These are phyloP conservation scores for Porites cylindrica DNA, from an alignment of 92 coral and sea anemone genomes.

Conservation along the genomic window DNA sequence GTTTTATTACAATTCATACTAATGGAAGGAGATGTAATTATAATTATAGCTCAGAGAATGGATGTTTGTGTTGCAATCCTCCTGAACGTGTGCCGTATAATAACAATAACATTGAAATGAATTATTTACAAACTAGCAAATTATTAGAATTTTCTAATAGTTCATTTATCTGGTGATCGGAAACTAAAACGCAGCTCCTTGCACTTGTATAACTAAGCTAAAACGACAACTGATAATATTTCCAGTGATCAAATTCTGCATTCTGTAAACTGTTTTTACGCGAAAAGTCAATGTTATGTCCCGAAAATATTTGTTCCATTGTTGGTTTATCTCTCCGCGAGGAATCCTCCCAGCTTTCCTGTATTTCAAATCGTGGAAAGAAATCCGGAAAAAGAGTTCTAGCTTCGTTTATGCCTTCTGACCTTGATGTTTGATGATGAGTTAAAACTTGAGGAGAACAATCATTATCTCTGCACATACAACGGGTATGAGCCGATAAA, in stretches of 20 bases:
- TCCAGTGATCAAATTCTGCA: conserved; percentile 16
- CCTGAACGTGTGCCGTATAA: too few relatives aligned
- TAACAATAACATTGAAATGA: too few relatives aligned
- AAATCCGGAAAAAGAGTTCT: conserved; percentile 31
- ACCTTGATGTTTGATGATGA: neutral
- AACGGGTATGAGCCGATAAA: neutral
- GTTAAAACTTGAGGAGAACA: neutral
- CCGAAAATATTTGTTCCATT: conserved; percentile 34
- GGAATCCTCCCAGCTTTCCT: neutral
- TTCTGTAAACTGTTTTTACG: neutral
- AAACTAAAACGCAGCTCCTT: too few relatives aligned
- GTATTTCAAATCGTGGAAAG: conserved; percentile 23
- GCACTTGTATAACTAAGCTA: neutral
- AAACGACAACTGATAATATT: conserved; percentile 2
- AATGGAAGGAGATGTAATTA: too few relatives aligned
- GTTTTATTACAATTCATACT: too few relatives aligned
- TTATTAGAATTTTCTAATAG: too few relatives aligned
- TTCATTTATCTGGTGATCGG: too few relatives aligned
- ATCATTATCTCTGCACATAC: neutral
- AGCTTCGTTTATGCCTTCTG: neutral
- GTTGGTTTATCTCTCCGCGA: conserved; percentile 27
- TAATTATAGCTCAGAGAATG: too few relatives aligned
- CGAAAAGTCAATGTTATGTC: conserved; percentile 3
- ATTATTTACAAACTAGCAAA: too few relatives aligned
- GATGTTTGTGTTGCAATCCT: too few relatives aligned